Percentiles rank a stretch among this genome's conserved stretches.
These are phyloP conservation scores for Mirza zaza DNA, from an alignment of 2,113 vertebrate genomes.

Conservation along the genomic window DNA sequence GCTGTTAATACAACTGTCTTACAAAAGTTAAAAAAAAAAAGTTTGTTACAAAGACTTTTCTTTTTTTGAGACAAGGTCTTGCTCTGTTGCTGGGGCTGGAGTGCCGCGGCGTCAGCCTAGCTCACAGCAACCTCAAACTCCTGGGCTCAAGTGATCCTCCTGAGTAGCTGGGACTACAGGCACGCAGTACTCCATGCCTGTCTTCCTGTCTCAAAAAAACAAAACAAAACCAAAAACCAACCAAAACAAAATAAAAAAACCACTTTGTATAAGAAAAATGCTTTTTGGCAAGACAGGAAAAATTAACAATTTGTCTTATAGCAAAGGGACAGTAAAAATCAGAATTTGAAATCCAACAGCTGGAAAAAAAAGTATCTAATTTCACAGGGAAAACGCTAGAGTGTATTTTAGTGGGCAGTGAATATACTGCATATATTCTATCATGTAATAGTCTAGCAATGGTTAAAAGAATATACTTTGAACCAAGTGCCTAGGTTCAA, in stretches of 20 bases:
- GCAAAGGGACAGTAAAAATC: background rate
- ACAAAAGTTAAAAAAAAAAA: background rate
- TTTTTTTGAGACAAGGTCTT: background rate
- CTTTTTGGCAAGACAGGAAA: background rate
- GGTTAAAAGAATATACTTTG: background rate
- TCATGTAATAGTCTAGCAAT: background rate
- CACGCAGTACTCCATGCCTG: too few species aligned
- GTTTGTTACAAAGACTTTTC: slow-evolving; percentile 12
- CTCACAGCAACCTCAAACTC: background rate
- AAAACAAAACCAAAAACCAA: too few species aligned
- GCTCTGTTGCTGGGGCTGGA: background rate
- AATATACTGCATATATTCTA: background rate
- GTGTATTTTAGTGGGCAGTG: background rate
- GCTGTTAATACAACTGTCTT: background rate
- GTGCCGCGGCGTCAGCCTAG: background rate
- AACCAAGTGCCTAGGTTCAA: background rate
- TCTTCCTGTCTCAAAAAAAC: too few species aligned
- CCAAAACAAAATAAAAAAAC: too few species aligned
- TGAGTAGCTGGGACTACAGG: background rate
- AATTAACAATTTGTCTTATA: background rate
- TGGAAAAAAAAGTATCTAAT: background rate
- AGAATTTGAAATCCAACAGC: slow-evolving; percentile 29
- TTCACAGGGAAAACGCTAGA: background rate
- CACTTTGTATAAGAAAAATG: background rate
- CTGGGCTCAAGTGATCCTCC: background rate